These are phyloP conservation scores for Monodelphis domestica DNA, from an alignment of 2,797 vertebrate genomes.

Conservation along the genomic window DNA sequence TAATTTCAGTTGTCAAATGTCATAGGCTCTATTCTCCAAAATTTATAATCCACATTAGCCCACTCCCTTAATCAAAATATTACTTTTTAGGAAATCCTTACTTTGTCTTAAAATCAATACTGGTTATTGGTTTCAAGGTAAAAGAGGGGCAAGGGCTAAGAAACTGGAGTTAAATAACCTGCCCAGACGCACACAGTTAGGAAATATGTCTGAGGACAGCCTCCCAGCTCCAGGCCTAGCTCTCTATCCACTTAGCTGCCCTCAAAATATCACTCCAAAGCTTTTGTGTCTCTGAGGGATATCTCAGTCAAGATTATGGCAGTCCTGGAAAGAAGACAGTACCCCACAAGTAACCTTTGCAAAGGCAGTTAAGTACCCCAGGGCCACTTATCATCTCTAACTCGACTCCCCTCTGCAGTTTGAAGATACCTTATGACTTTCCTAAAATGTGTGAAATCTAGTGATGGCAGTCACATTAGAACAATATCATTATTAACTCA, in stretches of 20 bases:
- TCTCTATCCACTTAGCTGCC: too few relatives aligned
- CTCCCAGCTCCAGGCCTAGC: too few relatives aligned
- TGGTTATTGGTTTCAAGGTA: too few relatives aligned
- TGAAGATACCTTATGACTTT: too few relatives aligned
- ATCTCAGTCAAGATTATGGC: background rate
- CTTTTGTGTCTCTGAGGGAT: background rate
- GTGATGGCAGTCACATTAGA: background rate
- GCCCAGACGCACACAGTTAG: too few relatives aligned
- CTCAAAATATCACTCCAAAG: too few relatives aligned
- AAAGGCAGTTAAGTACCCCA: background rate
- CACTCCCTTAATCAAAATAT: background rate
- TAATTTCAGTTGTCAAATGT: constrained; percentile 13
- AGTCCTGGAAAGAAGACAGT: constrained; percentile 20
- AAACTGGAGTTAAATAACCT: too few relatives aligned
- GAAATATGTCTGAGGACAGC: too few relatives aligned
- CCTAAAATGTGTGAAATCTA: too few relatives aligned
- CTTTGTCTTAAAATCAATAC: too few relatives aligned
- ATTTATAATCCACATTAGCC: background rate
- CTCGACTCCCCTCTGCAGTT: background rate
- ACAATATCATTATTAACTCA: constrained; percentile 38
- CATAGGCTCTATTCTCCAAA: background rate
- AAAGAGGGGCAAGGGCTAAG: too few relatives aligned
- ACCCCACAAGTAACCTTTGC: background rate
- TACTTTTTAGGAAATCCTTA: too few relatives aligned
- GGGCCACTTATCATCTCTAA: background rate